Conservation (phyloP, 2,113 vertebrate species). For the Triplophysa siluroides region DNA sequence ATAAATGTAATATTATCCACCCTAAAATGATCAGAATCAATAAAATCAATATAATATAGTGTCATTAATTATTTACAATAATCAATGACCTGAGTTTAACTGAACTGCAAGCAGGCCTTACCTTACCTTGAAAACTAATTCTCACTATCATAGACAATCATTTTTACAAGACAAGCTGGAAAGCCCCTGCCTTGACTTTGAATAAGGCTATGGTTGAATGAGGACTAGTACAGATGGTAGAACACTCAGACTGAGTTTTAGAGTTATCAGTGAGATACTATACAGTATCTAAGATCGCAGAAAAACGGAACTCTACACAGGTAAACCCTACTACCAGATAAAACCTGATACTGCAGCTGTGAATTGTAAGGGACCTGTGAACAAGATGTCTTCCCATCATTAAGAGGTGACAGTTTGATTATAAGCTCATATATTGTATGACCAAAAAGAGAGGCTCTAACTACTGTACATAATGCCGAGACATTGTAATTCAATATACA, state of each 20-base stretch:
- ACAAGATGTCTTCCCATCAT: neutral
- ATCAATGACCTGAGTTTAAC: neutral
- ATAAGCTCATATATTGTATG: neutral
- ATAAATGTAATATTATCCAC: too few species aligned
- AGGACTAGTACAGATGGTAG: slow-evolving; percentile 18
- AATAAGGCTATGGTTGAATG: neutral
- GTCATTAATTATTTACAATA: too few species aligned
- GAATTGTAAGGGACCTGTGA: neutral
- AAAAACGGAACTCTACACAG: neutral
- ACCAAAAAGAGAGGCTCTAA: neutral
- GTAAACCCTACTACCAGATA: neutral
- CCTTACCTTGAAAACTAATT: slow-evolving; percentile 15
- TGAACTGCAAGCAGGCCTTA: neutral
- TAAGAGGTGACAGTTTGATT: neutral
- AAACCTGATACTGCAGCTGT: slow-evolving; percentile 1
- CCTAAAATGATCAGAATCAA: too few species aligned
- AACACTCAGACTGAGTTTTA: neutral
- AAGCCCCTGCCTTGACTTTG: slow-evolving; percentile 33
- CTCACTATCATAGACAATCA: slow-evolving; percentile 11
- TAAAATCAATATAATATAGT: too few species aligned
- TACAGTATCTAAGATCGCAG: neutral
- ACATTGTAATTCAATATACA: neutral
- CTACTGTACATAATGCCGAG: neutral
- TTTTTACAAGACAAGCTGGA: slow-evolving; percentile 39
- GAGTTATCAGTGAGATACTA: slow-evolving; percentile 6